These are phyloP conservation scores for Acanthopagrus latus DNA, from an alignment of 2,797 vertebrate genomes.

Conservation along the genomic window DNA sequence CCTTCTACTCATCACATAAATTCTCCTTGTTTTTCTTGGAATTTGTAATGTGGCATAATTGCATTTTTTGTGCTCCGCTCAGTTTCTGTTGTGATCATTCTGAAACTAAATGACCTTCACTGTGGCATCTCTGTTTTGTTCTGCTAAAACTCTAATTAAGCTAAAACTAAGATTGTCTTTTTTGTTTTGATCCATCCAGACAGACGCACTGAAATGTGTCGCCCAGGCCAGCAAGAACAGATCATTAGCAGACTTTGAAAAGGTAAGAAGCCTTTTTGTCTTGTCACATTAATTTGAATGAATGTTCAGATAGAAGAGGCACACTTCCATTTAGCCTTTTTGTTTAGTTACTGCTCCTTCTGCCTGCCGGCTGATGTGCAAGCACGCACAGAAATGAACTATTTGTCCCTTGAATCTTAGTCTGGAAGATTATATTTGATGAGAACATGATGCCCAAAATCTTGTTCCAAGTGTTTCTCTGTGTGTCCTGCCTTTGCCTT, in stretches of 20 bases:
- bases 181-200: constrained; percentile 82
- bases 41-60: too few relatives aligned
- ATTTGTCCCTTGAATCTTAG: background rate
- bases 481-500: background rate
- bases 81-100: background rate
- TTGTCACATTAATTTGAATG: background rate
- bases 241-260: constrained; percentile 99
- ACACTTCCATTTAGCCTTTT: background rate
- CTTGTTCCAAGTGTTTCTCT: background rate
- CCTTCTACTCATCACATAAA: background rate
- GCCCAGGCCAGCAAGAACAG: constrained; percentile 99
- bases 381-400: background rate
- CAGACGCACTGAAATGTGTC: constrained; percentile 96
- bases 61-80: background rate
- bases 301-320: background rate
- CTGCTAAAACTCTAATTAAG: background rate
- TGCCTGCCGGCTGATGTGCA: background rate
- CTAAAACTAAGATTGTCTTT: background rate
- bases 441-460: background rate
- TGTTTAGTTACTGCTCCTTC: background rate
- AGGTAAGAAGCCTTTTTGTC: constrained; percentile 81
- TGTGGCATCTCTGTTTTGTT: background rate
- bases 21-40: background rate
- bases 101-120: background rate
- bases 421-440: background rate